Base-by-base conservation (phyloP, 37 sponge, comb jelly and placozoan species). In the Eunapius fragilis region DNA sequence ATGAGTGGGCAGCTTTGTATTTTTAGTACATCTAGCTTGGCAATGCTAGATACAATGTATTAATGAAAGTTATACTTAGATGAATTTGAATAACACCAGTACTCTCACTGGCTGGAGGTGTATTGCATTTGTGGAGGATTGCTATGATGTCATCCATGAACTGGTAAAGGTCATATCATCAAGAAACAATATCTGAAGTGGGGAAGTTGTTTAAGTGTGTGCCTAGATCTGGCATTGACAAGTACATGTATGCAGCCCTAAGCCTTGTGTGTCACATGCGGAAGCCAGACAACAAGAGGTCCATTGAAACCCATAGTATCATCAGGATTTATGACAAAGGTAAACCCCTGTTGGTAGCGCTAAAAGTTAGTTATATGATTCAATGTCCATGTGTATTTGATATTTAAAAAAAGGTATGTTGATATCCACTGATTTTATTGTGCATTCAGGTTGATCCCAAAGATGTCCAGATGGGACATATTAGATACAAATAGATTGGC, bases 401-500 rank as follows among this genome's bases (percentile, higher is more conserved):
- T 11, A 11, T 45, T 11, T 45, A 9, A 45, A n/a, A n/a, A n/a
- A n/a, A n/a, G 4, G 47, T 45, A 45, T 45, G 47, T 45, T 4
- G 47, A 45, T 45, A 45, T 45, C 9, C 47, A 45, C 9, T 45
- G 47, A 45, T 45, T 45, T 45, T 45, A 9, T 45, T n/a, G 47
- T 4, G 9, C n/a, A 45, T 45, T 11, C 47, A 89, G 89, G 71
- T 89, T 84, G 90, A 89, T 68, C 81, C 80, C 35, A 84, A 85
- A 41, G 90, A 89, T 25, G 77, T 4, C 90, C 90, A 25, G 90
- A 89, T 50, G 85, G 86, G 12, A 31, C 75, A n/a, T n/a, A n/a
- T n/a, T n/a, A n/a, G n/a, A 26, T 89, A 85, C 77, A 32, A 85
- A 31, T 89, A 85, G 85, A 85, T 85, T 47, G 90, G 85, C 28